A percentile compares a stretch with the other conserved stretches of the same genome.
Evolutionary conservation across 2,888 invertebrate genomes (phyloP).

Genomic region (Ennomos erosarius): DNA sequence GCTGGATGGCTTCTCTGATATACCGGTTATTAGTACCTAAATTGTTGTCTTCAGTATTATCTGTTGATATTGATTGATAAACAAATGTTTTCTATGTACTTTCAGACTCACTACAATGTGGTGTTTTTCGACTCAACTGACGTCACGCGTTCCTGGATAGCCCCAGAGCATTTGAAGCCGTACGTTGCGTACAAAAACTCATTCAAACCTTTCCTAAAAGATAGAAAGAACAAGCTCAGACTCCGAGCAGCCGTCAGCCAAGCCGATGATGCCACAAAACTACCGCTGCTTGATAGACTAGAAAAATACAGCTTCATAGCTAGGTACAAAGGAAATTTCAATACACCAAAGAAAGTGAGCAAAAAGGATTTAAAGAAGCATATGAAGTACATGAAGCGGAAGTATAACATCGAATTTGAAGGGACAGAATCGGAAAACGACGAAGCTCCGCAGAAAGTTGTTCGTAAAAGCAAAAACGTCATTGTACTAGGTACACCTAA

Average conservation of each 20-base stretch:
- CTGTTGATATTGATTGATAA: no score
- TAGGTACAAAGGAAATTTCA: constrained; percentile 71
- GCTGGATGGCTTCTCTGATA: constrained; percentile 82
- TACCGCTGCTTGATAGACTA: constrained; percentile 65
- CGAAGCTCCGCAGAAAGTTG: constrained; percentile 16
- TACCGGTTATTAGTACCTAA: constrained; percentile 78
- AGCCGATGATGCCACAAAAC: constrained; percentile 69
- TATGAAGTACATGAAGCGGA: constrained; percentile 60
- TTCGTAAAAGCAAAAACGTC: constrained; percentile 43
- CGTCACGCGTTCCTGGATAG: constrained; percentile 78
- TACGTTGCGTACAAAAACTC: constrained; percentile 56
- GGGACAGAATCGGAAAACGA: constrained; percentile 54
- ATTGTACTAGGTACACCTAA: constrained; percentile 55
- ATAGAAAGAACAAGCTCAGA: constrained; percentile 58
- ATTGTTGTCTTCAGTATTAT: background rate
- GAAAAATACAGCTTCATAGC: constrained; percentile 75
- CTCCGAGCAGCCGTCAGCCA: constrained; percentile 63
- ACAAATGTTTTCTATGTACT: constrained; percentile 32
- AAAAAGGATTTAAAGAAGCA: constrained; percentile 55
- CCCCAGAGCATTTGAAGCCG: constrained; percentile 63
- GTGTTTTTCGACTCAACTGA: constrained; percentile 78
- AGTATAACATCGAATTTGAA: constrained; percentile 63
- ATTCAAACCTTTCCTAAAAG: constrained; percentile 42
- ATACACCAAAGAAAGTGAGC: constrained; percentile 61
- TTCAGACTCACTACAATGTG: constrained; percentile 84